A percentile compares a stretch with the other conserved stretches of the same genome.
Evolutionary conservation across 1,140 invertebrate species (phyloP).

Genomic region (Papilio helenus): DNA sequence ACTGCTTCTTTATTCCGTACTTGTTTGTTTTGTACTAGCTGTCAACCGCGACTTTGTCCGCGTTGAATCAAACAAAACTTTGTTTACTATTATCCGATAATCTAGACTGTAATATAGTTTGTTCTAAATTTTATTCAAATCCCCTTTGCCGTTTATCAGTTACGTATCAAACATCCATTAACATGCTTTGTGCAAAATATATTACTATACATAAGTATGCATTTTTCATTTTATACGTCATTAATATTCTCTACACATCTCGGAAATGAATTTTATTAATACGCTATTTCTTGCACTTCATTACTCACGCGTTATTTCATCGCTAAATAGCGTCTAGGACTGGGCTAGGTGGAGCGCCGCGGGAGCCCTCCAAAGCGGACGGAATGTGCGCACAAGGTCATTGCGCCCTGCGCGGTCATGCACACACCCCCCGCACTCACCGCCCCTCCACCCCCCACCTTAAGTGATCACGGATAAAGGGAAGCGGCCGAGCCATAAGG

Average conservation of each 20-base stretch:
- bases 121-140: not conserved
- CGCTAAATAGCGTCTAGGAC: conserved; percentile 48
- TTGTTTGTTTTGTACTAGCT: not conserved
- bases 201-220: no score
- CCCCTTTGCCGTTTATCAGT: no score
- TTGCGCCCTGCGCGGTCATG: conserved; percentile 81
- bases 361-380: conserved; percentile 69
- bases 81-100: no score
- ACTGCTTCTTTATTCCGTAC: conserved; percentile 27
- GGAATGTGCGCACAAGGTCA: conserved; percentile 81
- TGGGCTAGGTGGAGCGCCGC: conserved; percentile 64
- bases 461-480: conserved; percentile 77
- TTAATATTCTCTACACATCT: not conserved
- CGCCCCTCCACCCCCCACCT: conserved; percentile 61
- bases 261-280: conserved; percentile 15
- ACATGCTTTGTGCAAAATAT: no score
- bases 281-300: conserved; percentile 31
- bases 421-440: conserved; percentile 60
- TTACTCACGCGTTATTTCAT: conserved; percentile 37
- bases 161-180: no score
- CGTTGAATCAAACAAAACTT: not conserved
- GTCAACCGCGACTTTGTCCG: not conserved
- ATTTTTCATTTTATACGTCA: not conserved
- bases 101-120: not conserved
- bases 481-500: conserved; percentile 66